Evolutionary conservation across 2,888 invertebrate genomes (phyloP), one percentile per base, ranked within the genome.

Genomic region (Sarcophaga rosellei): DNA sequence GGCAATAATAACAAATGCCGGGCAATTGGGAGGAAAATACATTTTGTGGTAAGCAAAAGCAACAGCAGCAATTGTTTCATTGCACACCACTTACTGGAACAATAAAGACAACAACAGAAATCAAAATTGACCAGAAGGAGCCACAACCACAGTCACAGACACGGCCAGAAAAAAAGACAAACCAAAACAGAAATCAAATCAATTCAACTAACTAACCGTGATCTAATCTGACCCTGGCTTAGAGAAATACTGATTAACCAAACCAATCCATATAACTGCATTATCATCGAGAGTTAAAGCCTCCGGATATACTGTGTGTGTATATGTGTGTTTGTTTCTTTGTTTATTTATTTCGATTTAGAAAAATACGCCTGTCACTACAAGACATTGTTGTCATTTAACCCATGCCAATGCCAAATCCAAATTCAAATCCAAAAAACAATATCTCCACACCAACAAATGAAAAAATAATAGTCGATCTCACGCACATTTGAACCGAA

Each of bases 11-110:
- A 35, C 8, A 35, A 35, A 35, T 35, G 35, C 35, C 1, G 35
- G 35, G 35, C 35, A 35, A 35, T 35, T 53, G 53, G 5, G 4
- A 53, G 17, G 10, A 53, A 53, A 53, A 83, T 65, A 85, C 83
- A 85, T 77, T 35, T 77, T 81, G 84, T 90, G 90, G 90, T 90
- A 89, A 88, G 89, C 88, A 90, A 89, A 89, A 90, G 88, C 84
- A 88, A 88, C 88, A 90, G 89, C 89, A 90, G 88, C 84, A 88
- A 88, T 88, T 35, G 35, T 35, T 35, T 35, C 35, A 35, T 1
- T 35, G 1, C 35, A 35, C 8, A 35, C 35, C 8, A 35, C 35
- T 35, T 35, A 35, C 8, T 35, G 35, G 35, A 5, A 17, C 25
- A 23, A 21, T 59, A 35, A 65, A 65, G 23, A 3, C 17, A 76